Conservation (phyloP, 2,888 invertebrate species). For the Stenolophus ochropezus region DNA sequence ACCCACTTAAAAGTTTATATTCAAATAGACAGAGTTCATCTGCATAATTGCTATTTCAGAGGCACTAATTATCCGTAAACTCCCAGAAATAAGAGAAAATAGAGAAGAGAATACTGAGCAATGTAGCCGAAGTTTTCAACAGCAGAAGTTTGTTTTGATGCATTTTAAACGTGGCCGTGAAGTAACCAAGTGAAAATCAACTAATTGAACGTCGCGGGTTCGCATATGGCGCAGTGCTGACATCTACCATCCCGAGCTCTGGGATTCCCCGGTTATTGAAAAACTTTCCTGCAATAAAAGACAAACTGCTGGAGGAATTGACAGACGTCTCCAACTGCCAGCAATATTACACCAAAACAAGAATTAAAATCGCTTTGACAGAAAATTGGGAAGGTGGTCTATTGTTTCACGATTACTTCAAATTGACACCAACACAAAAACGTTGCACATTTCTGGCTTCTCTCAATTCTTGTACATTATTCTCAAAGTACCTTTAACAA, state of each 20-base stretch:
- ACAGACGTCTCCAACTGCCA: not conserved
- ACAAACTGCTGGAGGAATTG: slow-evolving; percentile 13
- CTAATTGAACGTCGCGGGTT: slow-evolving; percentile 32
- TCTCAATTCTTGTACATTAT: too few species aligned
- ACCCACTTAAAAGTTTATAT: slow-evolving; percentile 45
- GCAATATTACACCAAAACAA: slow-evolving; percentile 7
- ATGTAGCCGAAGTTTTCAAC: slow-evolving; percentile 46
- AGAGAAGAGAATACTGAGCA: slow-evolving; percentile 21
- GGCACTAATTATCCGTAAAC: slow-evolving; percentile 45
- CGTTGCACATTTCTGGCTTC: too few species aligned
- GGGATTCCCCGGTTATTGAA: slow-evolving; percentile 38
- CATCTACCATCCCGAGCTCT: not conserved
- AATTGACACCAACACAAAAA: too few species aligned
- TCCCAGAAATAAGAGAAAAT: slow-evolving; percentile 34
- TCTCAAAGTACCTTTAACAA: too few species aligned
- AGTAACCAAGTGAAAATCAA: slow-evolving; percentile 43
- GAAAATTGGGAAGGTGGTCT: not conserved
- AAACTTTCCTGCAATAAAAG: slow-evolving; percentile 25
- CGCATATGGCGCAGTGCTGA: slow-evolving; percentile 38
- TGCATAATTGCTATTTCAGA: slow-evolving; percentile 50
- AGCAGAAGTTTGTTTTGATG: slow-evolving; percentile 43
- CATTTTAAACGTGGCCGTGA: slow-evolving; percentile 39
- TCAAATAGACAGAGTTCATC: slow-evolving; percentile 44
- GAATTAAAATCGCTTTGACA: not conserved
- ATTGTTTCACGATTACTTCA: not conserved